Evolutionary conservation across 1,140 invertebrate genomes (phyloP), one percentile per base, ranked within the genome.

Genomic region (Platyscapa corneri): DNA sequence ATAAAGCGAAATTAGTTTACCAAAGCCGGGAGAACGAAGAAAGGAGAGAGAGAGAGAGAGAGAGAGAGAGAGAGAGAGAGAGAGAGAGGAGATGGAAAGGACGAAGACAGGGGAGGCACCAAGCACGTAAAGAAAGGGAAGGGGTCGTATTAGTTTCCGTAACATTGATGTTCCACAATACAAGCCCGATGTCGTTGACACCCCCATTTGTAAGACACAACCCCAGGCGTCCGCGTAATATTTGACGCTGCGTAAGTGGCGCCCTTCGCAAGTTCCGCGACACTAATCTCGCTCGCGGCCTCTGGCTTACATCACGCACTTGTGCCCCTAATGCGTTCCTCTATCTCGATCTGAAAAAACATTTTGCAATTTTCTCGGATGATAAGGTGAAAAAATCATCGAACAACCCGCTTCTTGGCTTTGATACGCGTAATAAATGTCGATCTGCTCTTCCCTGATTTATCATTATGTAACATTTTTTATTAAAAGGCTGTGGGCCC

Each of bases 181-280:
- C 87, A 90, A 87, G 86, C 85, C 86, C 90, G 91, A 93, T 92
- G 90, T 90, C 89, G 88, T 89, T 90, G 90, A 91, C 91, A 92
- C 90, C 89, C 90, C 90, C 89, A 90, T 91, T 91, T 89, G 87
- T 87, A 88, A 87, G 64, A 75, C 72, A 53, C 32, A 53, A 53
- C 65, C 23, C 67, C 42, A 60, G 18, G 32, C 60, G 53, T 42
- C 30, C 60, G 88, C 88, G 87, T 87, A 88, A 88, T 89, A 88
- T 89, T 88, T 88, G 86, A 84, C 86, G 56, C 78, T 84, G 53
- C n/a, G 46, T 53, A 74, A 37, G 37, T 74, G 3, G 37, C 39
- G 39, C 23, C 70, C 70, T 42, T 42, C 5, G 16, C 30, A 34
- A n/a, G 20, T 0, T 39, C 70, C 70, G 70, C 37, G 70, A 42